phyloP scores from a whole-genome alignment of 1,140 invertebrate genomes.

The Thalassaphorura encarpata region DNA sequence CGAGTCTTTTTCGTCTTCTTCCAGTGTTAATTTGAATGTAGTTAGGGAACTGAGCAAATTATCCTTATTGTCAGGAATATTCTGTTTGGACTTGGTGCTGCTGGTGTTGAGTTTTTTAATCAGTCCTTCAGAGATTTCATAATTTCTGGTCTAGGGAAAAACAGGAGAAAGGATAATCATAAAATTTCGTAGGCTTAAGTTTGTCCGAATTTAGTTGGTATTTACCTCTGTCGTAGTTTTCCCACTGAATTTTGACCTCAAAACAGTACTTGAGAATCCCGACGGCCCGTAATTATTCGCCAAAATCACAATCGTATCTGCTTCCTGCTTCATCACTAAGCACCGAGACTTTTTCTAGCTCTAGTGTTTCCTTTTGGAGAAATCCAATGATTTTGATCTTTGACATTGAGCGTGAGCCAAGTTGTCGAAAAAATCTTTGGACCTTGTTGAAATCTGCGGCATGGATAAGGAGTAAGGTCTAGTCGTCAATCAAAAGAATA shows the following conservation, averaged over 20 bases:
- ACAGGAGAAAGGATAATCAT: neutral
- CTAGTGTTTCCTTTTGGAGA: slow-evolving; percentile 8
- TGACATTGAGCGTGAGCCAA: neutral
- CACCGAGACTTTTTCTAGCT: neutral
- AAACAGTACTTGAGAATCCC: too few relatives aligned
- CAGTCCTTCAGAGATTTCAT: slow-evolving; percentile 8
- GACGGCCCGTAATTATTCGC: too few relatives aligned
- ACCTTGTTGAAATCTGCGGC: neutral
- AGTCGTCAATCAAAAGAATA: slow-evolving; percentile 1
- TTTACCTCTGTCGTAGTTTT: neutral
- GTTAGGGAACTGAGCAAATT: slow-evolving; percentile 22
- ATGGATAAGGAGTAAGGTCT: neutral
- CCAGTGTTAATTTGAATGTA: slow-evolving; percentile 30
- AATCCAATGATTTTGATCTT: slow-evolving; percentile 13
- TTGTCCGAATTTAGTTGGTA: neutral
- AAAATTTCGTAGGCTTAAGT: neutral
- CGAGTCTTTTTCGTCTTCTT: slow-evolving; percentile 28
- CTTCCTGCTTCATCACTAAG: slow-evolving; percentile 5
- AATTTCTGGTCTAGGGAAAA: slow-evolving; percentile 8
- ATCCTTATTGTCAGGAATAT: neutral
- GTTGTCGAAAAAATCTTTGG: neutral
- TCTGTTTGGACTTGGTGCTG: neutral
- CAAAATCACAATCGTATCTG: slow-evolving; percentile 10
- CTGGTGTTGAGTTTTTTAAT: neutral
- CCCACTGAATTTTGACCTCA: neutral